A percentile compares a stretch with the other conserved stretches of the same genome.
These are phyloP conservation scores for Brachynemurus nebulosus DNA, from an alignment of 2,888 invertebrate genomes.

Conservation along the genomic window DNA sequence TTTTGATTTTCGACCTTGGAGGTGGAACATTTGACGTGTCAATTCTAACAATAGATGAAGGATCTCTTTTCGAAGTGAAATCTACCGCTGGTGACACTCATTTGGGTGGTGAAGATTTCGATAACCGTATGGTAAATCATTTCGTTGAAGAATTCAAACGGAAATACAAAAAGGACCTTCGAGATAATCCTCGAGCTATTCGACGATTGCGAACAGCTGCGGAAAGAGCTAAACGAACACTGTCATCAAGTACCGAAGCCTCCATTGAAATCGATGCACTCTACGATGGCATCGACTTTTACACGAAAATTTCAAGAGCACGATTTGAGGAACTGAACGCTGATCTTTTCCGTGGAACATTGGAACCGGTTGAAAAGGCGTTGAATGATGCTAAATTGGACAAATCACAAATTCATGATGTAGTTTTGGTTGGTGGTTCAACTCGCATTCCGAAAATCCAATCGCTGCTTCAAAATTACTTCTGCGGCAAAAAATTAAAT, in stretches of 20 bases:
- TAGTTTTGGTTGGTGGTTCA: conserved; percentile 71
- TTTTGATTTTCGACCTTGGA: conserved; percentile 40
- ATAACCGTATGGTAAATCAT: conserved; percentile 50
- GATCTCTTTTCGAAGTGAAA: conserved; percentile 39
- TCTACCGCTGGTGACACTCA: conserved; percentile 41
- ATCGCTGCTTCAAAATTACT: conserved; percentile 57
- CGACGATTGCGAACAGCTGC: conserved; percentile 60
- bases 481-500: conserved; percentile 40
- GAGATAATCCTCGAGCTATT: conserved; percentile 48
- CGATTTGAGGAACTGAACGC: conserved; percentile 63
- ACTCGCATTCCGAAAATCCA: conserved; percentile 70
- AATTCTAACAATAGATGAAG: conserved; percentile 48
- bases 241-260: conserved; percentile 64
- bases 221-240: conserved; percentile 61
- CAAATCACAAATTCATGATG: conserved; percentile 60
- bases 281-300: conserved; percentile 58
- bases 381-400: conserved; percentile 64
- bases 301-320: conserved; percentile 60
- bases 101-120: conserved; percentile 32
- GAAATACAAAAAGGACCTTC: conserved; percentile 56
- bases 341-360: conserved; percentile 53
- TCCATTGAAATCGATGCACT: conserved; percentile 62
- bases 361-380: conserved; percentile 61
- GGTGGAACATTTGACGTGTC: conserved; percentile 55
- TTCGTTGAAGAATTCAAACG: conserved; percentile 58